phyloP scores from a whole-genome alignment of 2,797 vertebrate species.

The Pristis pectinata region DNA sequence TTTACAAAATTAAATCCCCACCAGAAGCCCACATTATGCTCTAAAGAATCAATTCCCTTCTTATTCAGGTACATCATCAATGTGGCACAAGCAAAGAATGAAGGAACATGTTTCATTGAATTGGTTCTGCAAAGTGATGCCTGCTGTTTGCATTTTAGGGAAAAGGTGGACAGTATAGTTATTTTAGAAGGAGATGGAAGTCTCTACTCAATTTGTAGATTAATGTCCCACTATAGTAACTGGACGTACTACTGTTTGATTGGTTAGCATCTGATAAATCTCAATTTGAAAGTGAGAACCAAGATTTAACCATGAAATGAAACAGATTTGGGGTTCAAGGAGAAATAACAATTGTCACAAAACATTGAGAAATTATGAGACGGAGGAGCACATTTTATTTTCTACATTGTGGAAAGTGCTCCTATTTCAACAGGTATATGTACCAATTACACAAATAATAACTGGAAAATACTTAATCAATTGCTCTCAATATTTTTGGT shows the following conservation, averaged over 20 bases:
- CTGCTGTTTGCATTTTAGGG: background rate
- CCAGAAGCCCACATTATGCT: background rate
- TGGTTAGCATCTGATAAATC: background rate
- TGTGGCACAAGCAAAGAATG: background rate
- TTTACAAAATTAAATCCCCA: background rate
- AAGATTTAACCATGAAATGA: background rate
- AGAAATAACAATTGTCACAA: no score
- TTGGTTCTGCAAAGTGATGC: background rate
- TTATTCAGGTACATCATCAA: background rate
- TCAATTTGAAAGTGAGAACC: background rate
- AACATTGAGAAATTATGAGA: background rate
- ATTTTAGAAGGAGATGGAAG: background rate
- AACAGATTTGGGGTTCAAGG: background rate
- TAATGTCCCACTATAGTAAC: background rate
- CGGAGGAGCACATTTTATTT: background rate
- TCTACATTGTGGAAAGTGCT: background rate
- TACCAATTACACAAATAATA: background rate
- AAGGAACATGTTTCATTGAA: background rate
- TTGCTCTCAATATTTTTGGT: background rate
- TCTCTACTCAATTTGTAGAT: background rate
- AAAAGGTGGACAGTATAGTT: background rate
- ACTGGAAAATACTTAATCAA: background rate
- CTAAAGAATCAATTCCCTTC: background rate
- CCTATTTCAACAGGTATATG: background rate
- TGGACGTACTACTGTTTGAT: background rate